Percentiles rank a stretch among this genome's conserved stretches.
Conservation (phyloP, 2,797 vertebrate species). For the Catostomus latipinnis region DNA sequence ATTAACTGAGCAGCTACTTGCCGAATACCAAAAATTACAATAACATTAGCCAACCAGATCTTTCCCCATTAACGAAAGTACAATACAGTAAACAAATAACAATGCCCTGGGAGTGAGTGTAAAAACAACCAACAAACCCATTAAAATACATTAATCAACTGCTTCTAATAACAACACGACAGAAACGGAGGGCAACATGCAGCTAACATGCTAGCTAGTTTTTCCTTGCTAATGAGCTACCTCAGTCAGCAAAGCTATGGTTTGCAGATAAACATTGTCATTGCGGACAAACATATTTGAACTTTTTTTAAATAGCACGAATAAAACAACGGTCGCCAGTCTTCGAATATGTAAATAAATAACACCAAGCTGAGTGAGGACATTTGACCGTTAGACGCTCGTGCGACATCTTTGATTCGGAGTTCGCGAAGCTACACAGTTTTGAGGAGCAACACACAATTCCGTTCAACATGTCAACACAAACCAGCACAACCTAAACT, state of each 20-base stretch:
- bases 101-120: not conserved
- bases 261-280: not conserved
- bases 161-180: not conserved
- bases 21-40: slow-evolving; percentile 47
- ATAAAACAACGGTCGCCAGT: not conserved
- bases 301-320: not conserved
- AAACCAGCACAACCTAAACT: slow-evolving; percentile 16
- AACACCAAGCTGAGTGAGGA: not conserved
- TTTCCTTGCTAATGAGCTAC: slow-evolving; percentile 28
- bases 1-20: slow-evolving; percentile 29
- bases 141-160: not conserved
- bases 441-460: slow-evolving; percentile 35
- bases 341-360: not conserved
- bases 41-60: slow-evolving; percentile 40
- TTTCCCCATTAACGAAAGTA: slow-evolving; percentile 11
- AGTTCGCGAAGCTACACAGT: slow-evolving; percentile 26
- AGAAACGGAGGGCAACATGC: not conserved
- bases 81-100: slow-evolving; percentile 12
- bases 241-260: slow-evolving; percentile 32
- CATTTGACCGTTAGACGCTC: slow-evolving; percentile 19
- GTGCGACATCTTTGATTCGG: slow-evolving; percentile 17
- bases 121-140: not conserved
- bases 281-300: slow-evolving; percentile 9
- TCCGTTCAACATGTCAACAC: slow-evolving; percentile 55
- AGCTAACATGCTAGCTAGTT: slow-evolving; percentile 42